Percentiles rank a stretch among this genome's conserved stretches.
phyloP scores from a whole-genome alignment of 2,888 invertebrate genomes.

The Xestia c-nigrum region DNA sequence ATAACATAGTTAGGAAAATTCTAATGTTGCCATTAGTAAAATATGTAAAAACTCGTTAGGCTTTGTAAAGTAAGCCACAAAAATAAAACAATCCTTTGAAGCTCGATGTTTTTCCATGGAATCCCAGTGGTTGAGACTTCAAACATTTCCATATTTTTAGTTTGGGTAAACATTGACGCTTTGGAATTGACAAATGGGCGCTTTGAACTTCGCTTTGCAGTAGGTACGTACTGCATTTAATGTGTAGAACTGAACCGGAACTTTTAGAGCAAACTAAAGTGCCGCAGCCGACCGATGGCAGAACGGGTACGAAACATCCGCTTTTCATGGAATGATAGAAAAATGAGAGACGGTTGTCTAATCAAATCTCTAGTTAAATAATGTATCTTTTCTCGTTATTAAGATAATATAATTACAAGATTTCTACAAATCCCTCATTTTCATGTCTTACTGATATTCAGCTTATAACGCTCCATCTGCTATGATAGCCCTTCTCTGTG shows the following conservation, averaged over 20 bases:
- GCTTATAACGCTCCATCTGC: neutral
- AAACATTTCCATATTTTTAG: conserved; percentile 53
- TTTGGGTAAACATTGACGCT: conserved; percentile 65
- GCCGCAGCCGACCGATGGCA: neutral
- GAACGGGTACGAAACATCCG: neutral
- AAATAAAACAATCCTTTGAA: conserved; percentile 59
- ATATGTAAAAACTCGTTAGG: conserved; percentile 23
- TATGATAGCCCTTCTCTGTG: neutral
- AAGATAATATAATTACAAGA: too few relatives aligned
- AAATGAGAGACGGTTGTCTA: neutral
- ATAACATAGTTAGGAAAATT: neutral
- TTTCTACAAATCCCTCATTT: neutral
- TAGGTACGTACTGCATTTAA: neutral
- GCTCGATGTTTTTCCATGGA: conserved; percentile 43
- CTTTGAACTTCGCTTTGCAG: conserved; percentile 45
- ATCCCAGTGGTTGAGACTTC: conserved; percentile 49
- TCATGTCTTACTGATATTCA: neutral
- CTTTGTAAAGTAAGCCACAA: conserved; percentile 26
- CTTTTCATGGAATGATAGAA: neutral
- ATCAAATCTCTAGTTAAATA: neutral
- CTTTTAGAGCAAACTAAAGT: neutral
- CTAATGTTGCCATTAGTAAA: conserved; percentile 6
- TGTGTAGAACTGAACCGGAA: conserved; percentile 13
- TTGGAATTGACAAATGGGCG: conserved; percentile 53
- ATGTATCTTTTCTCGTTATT: neutral